Evolutionary conservation across 2,113 vertebrate species (phyloP), one percentile per base, ranked within the genome.

Genomic region (Pitta sordida): DNA sequence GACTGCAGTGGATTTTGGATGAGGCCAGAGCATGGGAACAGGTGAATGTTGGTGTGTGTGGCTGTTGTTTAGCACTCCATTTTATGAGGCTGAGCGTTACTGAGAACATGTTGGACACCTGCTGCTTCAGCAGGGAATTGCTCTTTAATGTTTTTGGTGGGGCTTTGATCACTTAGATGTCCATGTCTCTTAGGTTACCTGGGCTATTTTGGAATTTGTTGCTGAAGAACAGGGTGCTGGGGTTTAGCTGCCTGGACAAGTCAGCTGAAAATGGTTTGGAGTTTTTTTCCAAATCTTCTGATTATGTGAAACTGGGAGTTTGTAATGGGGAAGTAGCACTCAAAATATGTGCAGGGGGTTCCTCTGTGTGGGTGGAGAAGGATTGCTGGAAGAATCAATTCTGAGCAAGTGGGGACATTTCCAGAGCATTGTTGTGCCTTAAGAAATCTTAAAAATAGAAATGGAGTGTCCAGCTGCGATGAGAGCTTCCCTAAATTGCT

Each of bases 291-390:
- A 11, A 3, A 21, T 44, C 21, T 48, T 86, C 22, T 20, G 17
- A 34, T 14, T n/a, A 2, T 2, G 1, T 12, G 26, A 34, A 53
- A 4, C 3, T 4, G 23, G 23, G 19, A 11, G 26, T 70, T 46
- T 37, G 7, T 37, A 20, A 26, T 8, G 26, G 53, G 24, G 27
- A 52, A 46, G 27, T 3, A 15, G 13, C 2, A 64, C 74, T 51
- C 29, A 27, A n/a, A 4, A 34, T 7, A 30, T 10, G 21, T 58
- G 41, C 68, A 74, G 63, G 10, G 36, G 9, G 11, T 13, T 84
- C 29, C 41, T 75, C 21, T 73, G 43, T 3, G 0, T 2, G 44
- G 10, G 19, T 37, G 21, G 36, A 36, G 39, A 17, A 43, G 16
- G 39, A 17, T 32, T 65, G 76, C 43, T 59, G 68, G 34, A 55